Evolutionary conservation across 1,140 invertebrate species (phyloP), one percentile per base, ranked within the genome.

Genomic region (Papilio polyxenes): DNA sequence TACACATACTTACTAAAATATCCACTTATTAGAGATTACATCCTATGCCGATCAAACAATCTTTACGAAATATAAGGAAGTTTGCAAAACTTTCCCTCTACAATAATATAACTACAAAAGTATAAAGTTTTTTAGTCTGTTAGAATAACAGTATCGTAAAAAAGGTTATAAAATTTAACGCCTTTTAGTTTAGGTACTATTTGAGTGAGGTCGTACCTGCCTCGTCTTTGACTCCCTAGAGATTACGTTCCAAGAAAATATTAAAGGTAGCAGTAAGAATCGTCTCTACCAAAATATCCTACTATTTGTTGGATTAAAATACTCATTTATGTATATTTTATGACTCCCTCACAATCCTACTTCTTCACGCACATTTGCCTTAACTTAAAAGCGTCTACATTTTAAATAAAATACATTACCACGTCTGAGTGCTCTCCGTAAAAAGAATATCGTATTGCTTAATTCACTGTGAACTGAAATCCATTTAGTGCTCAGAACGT

Each of bases 391-490:
- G 11, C 65, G 11, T 37, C 31, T 69, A 69, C 65, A 69, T 69
- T 69, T 11, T 69, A 37, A 5, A 31, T 65, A 23, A 69, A 69
- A 37, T 6, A 11, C 59, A 65, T 69, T 69, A 69, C 11, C 65
- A 69, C 65, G 23, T 69, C 5, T 69, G 23, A 69, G 65, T 13
- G 65, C 23, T 3, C 62, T 69, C 37, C n/a, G 31, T 11, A n/a
- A 37, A 69, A 31, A 69, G 65, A 31, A 69, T 69, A 69, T 37
- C 65, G 37, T 13, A 69, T 69, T 69, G 65, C 65, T 69, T 69
- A 69, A 69, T 69, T 69, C 31, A 37, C n/a, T 69, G 65, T 69
- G 31, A 69, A 69, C 23, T 37, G 31, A 69, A 37, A 31, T 69
- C 65, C 65, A 69, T 69, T 69, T 69, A 37, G 65, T 40, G 23